Conservation (phyloP, 2,797 vertebrate genomes). For the Onychomys torridus region DNA sequence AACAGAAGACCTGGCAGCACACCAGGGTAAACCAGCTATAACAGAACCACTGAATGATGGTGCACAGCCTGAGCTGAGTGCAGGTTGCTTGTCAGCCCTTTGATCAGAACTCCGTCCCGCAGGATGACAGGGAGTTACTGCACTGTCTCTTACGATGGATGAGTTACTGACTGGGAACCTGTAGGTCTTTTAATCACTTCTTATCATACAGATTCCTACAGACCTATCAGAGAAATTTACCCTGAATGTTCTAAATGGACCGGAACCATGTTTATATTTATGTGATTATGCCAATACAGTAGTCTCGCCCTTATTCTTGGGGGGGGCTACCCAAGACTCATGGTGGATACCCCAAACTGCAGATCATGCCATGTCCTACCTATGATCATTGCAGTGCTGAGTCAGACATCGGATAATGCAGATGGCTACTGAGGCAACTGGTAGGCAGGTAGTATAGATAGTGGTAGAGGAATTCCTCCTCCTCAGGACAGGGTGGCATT, state of each 20-base stretch:
- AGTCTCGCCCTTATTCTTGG: not conserved
- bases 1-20: not conserved
- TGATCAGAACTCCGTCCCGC: not conserved
- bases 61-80: not conserved
- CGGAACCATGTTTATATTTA: not conserved
- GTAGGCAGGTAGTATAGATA: not conserved
- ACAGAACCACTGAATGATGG: conserved; percentile 1
- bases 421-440: not conserved
- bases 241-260: not conserved
- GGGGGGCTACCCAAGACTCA: not conserved
- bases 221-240: not conserved
- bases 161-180: not conserved
- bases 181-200: not conserved
- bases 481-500: not conserved
- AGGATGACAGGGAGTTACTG: not conserved
- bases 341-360: not conserved
- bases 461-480: not conserved
- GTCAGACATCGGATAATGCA: not conserved
- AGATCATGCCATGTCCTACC: not conserved
- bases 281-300: not conserved
- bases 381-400: not conserved
- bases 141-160: not conserved
- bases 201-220: not conserved
- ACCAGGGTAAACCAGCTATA: not conserved
- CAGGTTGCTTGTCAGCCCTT: not conserved